Evolutionary conservation across 1,140 invertebrate species (phyloP), one percentile per base, ranked within the genome.

Genomic region (Hylyphantes graminicola): DNA sequence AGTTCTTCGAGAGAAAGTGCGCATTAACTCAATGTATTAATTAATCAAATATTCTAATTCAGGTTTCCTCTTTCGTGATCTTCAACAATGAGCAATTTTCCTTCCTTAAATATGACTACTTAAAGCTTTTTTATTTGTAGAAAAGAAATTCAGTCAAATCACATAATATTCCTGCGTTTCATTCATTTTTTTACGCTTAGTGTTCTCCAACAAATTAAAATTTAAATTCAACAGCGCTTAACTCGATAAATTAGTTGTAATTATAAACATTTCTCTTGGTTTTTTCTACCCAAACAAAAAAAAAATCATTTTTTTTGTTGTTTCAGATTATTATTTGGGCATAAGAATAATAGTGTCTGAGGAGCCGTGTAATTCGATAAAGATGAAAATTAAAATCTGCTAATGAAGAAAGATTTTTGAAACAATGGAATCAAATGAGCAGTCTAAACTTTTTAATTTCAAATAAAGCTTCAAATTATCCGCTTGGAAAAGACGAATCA

Each of bases 301-400:
- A 35, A 2, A 35, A 35, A 4, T 4, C 8, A 6, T n/a, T 59
- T 59, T 13, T 59, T 59, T 9, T 59, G 12, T 59, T 59, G 12
- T 59, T 4, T n/a, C 57, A 59, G 57, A n/a, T 59, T n/a, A 59
- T 59, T 59, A 59, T 59, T 59, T 59, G 12, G n/a, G 12, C n/a
- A 12, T n/a, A 4, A 59, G 57, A 59, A 59, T 59, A n/a, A 59
- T 13, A 7, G 2, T 4, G 68, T 17, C 54, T 70, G 53, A 70
- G 53, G 54, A 70, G 9, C 50, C 68, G 19, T 53, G 68, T 70
- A 70, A 70, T 70, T 70, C 68, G 68, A 70, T 70, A 70, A 53
- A 70, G 68, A 70, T 70, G 68, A 70, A 70, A 70, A 70, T 70
- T 70, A 70, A 70, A 70, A 70, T 70, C n/a, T 70, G 51, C 15